Evolutionary conservation across 2,888 invertebrate genomes (phyloP), one percentile per base, ranked within the genome.

Genomic region (Scaptomyza flava): DNA sequence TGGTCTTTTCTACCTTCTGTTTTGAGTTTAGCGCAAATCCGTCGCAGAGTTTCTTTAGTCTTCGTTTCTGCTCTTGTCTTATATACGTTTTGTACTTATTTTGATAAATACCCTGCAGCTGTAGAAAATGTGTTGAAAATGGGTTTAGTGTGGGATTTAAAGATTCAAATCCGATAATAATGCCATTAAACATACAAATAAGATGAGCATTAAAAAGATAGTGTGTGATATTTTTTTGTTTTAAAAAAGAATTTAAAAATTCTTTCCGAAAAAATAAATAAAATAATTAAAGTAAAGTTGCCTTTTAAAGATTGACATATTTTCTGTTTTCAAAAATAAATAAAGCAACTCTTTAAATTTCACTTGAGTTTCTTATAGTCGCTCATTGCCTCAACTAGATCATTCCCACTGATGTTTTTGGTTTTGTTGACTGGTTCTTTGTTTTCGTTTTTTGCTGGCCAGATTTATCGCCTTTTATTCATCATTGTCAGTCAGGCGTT

Each of bases 381-480:
- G 11, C n/a, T 2, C 11, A 31, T 8, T 2, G 9, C 20, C 11
- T 9, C 1, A 31, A 11, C 34, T 36, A 34, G 41, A 53, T 34
- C 12, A 33, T 14, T 31, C 17, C 27, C n/a, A n/a, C 14, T 58
- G 46, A 36, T 34, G 59, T 58, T 64, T 63, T 65, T 36, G 57
- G 38, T 17, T 43, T 43, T 41, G 53, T 57, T 33, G 41, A 34
- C 34, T 14, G 38, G 38, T 38, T 12, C 6, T 47, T 33, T 14
- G 14, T 60, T 45, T 59, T 41, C 48, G 27, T 60, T 58, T 48
- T 59, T 63, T 47, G 57, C 62, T 66, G 54, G 46, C 68, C 68
- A 86, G 88, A 83, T 88, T 86, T 83, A 83, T 88, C 83, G 87
- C 74, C 80, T 79, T 86, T 88, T 83, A 88, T 82, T 79, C 88